Percentiles rank a stretch among this genome's conserved stretches.
Evolutionary conservation across 2,888 invertebrate genomes (phyloP).

Genomic region (Isotomurus palustris): DNA sequence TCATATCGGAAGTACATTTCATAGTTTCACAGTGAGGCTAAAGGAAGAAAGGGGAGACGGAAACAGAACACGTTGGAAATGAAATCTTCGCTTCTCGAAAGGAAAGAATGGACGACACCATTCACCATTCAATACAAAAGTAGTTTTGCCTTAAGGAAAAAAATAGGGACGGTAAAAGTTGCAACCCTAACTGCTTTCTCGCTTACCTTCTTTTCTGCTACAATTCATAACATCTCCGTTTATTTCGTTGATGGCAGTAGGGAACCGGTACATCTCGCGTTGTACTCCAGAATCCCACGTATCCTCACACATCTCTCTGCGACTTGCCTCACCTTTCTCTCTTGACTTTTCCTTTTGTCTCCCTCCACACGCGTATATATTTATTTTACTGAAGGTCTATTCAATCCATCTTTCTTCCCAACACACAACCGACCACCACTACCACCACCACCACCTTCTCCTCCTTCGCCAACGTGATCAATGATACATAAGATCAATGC

Average conservation of each 20-base stretch:
- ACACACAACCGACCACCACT: too few species aligned
- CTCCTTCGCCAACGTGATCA: too few species aligned
- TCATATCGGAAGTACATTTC: neutral
- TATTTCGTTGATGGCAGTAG: conserved; percentile 4
- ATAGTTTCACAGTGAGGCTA: neutral
- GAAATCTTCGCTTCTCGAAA: too few species aligned
- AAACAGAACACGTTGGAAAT: too few species aligned
- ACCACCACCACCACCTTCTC: too few species aligned
- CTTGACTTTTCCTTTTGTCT: conserved; percentile 1
- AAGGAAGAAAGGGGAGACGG: neutral
- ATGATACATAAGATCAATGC: too few species aligned
- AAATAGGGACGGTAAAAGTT: conserved; percentile 6
- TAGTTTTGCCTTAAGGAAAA: conserved; percentile 8
- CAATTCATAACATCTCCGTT: conserved; percentile 13
- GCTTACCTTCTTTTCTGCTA: too few species aligned
- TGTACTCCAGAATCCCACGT: conserved; percentile 4
- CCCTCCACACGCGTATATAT: neutral
- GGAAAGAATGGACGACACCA: too few species aligned
- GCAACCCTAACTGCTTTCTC: too few species aligned
- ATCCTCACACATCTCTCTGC: conserved; percentile 5
- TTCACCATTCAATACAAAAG: too few species aligned
- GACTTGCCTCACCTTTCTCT: neutral
- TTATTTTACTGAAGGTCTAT: too few species aligned
- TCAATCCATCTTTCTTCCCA: too few species aligned
- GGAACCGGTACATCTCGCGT: neutral